Percentiles rank a stretch among this genome's conserved stretches.
These are phyloP conservation scores for Odiellus spinosus DNA, from an alignment of 2,888 invertebrate genomes.

Conservation along the genomic window DNA sequence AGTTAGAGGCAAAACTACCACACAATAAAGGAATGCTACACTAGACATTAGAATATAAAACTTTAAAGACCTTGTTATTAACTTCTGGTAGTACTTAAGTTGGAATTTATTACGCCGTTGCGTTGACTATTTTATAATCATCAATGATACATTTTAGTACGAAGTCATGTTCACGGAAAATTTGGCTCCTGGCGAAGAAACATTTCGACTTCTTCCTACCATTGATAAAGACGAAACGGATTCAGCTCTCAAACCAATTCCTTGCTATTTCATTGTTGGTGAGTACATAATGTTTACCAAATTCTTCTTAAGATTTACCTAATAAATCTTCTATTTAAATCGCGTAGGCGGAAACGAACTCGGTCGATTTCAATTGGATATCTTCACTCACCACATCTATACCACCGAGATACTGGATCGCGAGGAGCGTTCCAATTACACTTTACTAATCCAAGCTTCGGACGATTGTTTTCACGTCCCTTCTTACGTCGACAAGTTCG, in stretches of 20 bases:
- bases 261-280: slow-evolving; percentile 83
- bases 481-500: slow-evolving; percentile 37
- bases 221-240: slow-evolving; percentile 72
- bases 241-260: slow-evolving; percentile 59
- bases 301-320: not conserved
- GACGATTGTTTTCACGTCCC: slow-evolving; percentile 59
- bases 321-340: not conserved
- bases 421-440: slow-evolving; percentile 49
- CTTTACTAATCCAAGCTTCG: slow-evolving; percentile 57
- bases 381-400: slow-evolving; percentile 49
- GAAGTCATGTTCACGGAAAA: slow-evolving; percentile 37
- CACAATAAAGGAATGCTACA: no score
- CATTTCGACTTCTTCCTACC: slow-evolving; percentile 54
- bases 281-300: slow-evolving; percentile 7
- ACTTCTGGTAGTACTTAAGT: no score
- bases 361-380: slow-evolving; percentile 51
- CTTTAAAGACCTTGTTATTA: no score
- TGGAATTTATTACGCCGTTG: no score
- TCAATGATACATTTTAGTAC: slow-evolving; percentile 14
- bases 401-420: slow-evolving; percentile 51
- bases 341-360: slow-evolving; percentile 47
- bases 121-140: no score
- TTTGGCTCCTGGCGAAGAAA: slow-evolving; percentile 44
- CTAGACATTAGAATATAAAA: no score
- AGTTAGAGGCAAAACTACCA: no score